Percentiles rank a stretch among this genome's conserved stretches.
Evolutionary conservation across 2,888 invertebrate species (phyloP).

Genomic region (Drosophila peninsularis): DNA sequence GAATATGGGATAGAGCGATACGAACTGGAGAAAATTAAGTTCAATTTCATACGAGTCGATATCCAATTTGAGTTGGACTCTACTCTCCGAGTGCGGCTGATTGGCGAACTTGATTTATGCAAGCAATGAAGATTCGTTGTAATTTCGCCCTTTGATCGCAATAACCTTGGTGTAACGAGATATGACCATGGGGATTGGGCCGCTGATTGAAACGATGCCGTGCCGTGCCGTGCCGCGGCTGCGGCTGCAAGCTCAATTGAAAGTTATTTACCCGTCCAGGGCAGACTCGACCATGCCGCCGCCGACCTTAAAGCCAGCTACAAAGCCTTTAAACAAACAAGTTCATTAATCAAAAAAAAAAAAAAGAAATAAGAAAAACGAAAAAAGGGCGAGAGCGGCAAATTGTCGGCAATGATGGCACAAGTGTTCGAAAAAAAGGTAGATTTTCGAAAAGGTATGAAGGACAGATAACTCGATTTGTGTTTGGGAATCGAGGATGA

Average conservation of each 20-base stretch:
- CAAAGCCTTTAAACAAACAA: slow-evolving; percentile 40
- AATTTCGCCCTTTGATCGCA: slow-evolving; percentile 42
- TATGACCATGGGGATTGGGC: slow-evolving; percentile 12
- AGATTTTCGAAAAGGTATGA: slow-evolving; percentile 5
- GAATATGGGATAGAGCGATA: slow-evolving; percentile 6
- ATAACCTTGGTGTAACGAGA: slow-evolving; percentile 25
- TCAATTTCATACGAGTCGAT: slow-evolving; percentile 13
- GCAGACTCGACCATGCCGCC: neutral
- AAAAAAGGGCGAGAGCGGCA: slow-evolving; percentile 19
- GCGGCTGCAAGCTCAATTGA: slow-evolving; percentile 26
- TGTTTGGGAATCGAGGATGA: slow-evolving; percentile 9
- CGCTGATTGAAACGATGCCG: slow-evolving; percentile 15
- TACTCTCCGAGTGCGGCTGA: slow-evolving; percentile 22
- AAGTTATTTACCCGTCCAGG: slow-evolving; percentile 33
- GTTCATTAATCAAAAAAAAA: slow-evolving; percentile 40
- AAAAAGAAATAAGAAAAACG: too few species aligned
- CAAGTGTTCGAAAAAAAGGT: slow-evolving; percentile 24
- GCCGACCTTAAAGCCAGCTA: slow-evolving; percentile 7
- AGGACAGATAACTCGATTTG: slow-evolving; percentile 19
- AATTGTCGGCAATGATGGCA: slow-evolving; percentile 8
- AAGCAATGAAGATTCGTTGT: slow-evolving; percentile 27
- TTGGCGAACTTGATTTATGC: slow-evolving; percentile 47
- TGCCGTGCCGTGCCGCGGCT: too few species aligned
- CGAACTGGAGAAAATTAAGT: slow-evolving; percentile 2
- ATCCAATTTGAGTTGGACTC: slow-evolving; percentile 15